These are phyloP conservation scores for Onchidella celtica DNA, from an alignment of 2,888 invertebrate species.

Conservation along the genomic window DNA sequence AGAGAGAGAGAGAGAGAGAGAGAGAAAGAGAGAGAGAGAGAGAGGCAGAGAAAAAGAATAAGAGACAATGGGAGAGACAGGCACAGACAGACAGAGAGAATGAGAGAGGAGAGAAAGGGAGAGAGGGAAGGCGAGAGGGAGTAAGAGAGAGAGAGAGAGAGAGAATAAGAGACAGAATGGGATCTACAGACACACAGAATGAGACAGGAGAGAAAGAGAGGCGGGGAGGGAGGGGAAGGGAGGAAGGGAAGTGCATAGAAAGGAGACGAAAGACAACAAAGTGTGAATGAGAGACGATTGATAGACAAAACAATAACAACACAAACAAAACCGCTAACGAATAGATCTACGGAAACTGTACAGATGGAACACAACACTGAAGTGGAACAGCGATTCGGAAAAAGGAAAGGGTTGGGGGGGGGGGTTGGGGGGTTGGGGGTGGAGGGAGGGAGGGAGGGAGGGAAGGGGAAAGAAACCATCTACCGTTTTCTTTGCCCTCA, in stretches of 20 bases:
- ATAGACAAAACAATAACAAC: too few relatives aligned
- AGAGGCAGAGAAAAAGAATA: slow-evolving; percentile 1
- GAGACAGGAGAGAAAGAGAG: background rate
- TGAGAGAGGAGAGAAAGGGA: slow-evolving; percentile 33
- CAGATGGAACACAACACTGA: too few relatives aligned
- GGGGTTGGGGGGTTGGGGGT: too few relatives aligned
- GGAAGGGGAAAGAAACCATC: background rate
- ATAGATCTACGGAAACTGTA: too few relatives aligned
- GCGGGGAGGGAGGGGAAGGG: background rate
- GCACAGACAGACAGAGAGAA: background rate
- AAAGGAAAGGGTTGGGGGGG: too few relatives aligned
- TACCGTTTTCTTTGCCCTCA: too few relatives aligned
- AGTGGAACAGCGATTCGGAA: too few relatives aligned
- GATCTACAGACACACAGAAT: background rate
- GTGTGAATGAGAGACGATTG: background rate
- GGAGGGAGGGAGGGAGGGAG: background rate
- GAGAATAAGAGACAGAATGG: background rate
- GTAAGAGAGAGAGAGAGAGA: background rate
- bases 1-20: background rate
- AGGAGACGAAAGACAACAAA: background rate
- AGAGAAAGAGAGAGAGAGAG: slow-evolving; percentile 8
- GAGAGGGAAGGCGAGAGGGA: slow-evolving; percentile 19
- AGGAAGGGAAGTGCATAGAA: too few relatives aligned
- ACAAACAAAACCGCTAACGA: too few relatives aligned
- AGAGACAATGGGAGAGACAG: background rate